A percentile compares a stretch with the other conserved stretches of the same genome.
Conservation (phyloP, 2,113 vertebrate species). For the Potamarius usumacintae region DNA sequence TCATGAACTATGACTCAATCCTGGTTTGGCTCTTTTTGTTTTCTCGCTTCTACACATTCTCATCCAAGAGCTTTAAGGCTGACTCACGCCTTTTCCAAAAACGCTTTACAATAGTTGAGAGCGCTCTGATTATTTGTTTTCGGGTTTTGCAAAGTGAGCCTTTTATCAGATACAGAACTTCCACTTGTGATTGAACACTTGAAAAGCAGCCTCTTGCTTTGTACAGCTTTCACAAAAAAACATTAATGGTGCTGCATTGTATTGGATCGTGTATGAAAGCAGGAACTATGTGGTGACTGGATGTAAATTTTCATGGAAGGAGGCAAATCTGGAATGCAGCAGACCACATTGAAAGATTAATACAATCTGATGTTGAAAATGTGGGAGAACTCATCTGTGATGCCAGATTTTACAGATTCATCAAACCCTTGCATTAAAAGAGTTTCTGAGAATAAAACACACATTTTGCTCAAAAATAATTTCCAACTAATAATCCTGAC, state of each 20-base stretch:
- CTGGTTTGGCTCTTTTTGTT: conserved; percentile 39
- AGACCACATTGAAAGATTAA: neutral
- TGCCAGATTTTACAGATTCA: neutral
- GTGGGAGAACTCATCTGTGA: neutral
- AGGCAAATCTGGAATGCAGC: neutral
- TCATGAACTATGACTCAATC: conserved; percentile 33
- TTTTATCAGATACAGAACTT: conserved; percentile 16
- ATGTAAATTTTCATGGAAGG: neutral
- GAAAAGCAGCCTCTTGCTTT: conserved; percentile 12
- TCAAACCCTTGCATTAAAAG: neutral
- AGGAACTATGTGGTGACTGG: neutral
- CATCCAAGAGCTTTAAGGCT: conserved; percentile 30
- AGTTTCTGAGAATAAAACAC: neutral
- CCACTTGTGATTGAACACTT: conserved; percentile 2
- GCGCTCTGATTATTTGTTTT: conserved; percentile 34
- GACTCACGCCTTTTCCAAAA: conserved; percentile 36
- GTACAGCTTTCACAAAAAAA: neutral
- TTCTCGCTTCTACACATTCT: conserved; percentile 20
- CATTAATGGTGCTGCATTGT: neutral
- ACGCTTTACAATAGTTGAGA: conserved; percentile 17
- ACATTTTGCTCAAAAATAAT: neutral
- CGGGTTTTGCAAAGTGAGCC: neutral
- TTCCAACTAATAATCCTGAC: neutral
- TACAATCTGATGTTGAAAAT: neutral
- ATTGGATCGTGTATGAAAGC: neutral